Base-by-base conservation (phyloP, 1,140 invertebrate genomes). In the Aphidius ervi region DNA sequence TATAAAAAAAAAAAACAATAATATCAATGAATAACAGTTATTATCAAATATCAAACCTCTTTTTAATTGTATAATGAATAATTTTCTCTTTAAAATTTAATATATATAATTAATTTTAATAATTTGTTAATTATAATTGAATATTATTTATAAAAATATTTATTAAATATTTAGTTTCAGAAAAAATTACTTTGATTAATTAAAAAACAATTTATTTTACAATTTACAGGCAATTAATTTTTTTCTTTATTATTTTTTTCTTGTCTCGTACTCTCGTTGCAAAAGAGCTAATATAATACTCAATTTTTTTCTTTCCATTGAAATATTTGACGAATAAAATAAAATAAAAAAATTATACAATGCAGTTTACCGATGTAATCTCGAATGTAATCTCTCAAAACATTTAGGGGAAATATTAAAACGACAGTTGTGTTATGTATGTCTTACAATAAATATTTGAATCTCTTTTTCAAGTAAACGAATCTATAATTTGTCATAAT, bases 321-420 rank as follows among this genome's bases (percentile, higher is more conserved):
- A 46, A 9, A 46, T 46, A 9, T 46, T 46, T 9, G 2, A 46
- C n/a, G 9, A 46, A 46, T 46, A 9, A n/a, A 23, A 47, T 40
- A 56, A 65, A 64, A 56, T 61, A 62, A 58, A 56, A 64, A 57
- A 57, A 48, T 54, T 48, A 65, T 67, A 76, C 75, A 79, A 79
- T 74, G 70, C 23, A 31, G 23, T 31, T 31, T 31, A 69, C 69
- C 70, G 74, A 77, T 77, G 75, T 79, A 79, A 78, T 77, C 77
- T 79, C 69, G 69, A 73, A 77, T 77, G 75, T 79, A 79, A 78
- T 77, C 77, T 79, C 71, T 69, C 71, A 66, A 74, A 77, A 77
- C 72, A 70, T 77, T 76, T 76, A 72, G 75, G 76, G 76, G 73
- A 71, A 76, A 79, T 31, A 79, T 79, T 79, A 76, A 75, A 70